Evolutionary conservation across 1,140 invertebrate genomes (phyloP).

Genomic region (Papilio machaon): DNA sequence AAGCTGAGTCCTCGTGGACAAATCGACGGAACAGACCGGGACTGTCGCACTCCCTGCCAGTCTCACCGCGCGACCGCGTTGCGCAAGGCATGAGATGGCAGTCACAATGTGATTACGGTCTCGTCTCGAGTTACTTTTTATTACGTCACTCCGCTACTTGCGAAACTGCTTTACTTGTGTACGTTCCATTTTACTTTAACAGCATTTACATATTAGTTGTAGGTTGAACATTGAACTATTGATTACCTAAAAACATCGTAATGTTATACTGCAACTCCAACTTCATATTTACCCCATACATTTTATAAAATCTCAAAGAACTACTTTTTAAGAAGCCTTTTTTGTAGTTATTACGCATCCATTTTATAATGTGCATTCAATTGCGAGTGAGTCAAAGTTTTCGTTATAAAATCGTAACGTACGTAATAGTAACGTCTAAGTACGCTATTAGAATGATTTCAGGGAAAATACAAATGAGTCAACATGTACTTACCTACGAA

Average conservation of each 20-base stretch:
- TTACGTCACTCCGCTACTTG: conserved; percentile 8
- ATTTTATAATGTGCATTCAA: neutral
- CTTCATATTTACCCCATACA: too few relatives aligned
- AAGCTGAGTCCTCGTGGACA: neutral
- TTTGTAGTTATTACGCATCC: neutral
- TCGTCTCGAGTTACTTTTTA: conserved; percentile 22
- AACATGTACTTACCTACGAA: neutral
- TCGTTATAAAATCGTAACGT: neutral
- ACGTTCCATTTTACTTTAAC: neutral
- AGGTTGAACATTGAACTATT: too few relatives aligned
- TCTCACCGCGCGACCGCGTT: neutral
- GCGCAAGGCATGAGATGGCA: neutral
- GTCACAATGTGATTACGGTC: conserved; percentile 2
- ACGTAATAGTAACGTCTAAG: too few relatives aligned
- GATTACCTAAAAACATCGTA: too few relatives aligned
- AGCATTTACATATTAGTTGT: too few relatives aligned
- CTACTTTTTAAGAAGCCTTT: neutral
- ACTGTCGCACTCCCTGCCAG: neutral
- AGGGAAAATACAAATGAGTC: neutral
- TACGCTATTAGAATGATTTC: neutral
- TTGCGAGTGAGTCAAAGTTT: neutral
- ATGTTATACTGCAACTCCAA: too few relatives aligned
- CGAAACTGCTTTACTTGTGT: neutral
- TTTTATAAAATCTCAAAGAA: too few relatives aligned
- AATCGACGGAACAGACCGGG: neutral